These are phyloP conservation scores for Paedocypris micromegethes DNA, from an alignment of 2,797 vertebrate species.

Conservation along the genomic window DNA sequence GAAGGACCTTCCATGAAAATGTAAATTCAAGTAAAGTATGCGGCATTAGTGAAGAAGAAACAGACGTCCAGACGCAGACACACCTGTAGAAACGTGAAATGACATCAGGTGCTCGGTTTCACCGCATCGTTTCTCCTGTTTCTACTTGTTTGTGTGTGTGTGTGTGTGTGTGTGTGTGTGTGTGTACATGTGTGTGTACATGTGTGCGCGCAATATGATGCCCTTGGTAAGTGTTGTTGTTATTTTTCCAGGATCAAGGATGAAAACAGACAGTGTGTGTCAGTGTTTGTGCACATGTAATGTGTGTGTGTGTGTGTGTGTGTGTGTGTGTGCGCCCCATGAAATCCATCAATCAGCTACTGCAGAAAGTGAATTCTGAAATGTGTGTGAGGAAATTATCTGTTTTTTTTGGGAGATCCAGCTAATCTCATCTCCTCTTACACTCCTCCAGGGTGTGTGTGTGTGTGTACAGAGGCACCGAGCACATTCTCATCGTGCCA, in stretches of 20 bases:
- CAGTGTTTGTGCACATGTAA: no score
- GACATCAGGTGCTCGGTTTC: constrained; percentile 15
- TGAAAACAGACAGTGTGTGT: not conserved
- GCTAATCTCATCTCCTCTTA: constrained; percentile 27
- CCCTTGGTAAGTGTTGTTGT: not conserved
- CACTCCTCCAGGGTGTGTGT: constrained; percentile 16
- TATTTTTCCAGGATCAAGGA: constrained; percentile 7
- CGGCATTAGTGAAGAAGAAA: not conserved
- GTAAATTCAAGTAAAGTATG: no score
- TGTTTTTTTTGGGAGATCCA: constrained; percentile 13
- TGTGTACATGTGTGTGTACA: constrained; percentile 39
- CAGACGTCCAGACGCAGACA: not conserved
- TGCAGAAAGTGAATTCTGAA: constrained; percentile 6
- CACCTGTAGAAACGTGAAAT: constrained; percentile 10
- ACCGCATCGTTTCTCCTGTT: constrained; percentile 29
- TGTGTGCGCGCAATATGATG: constrained; percentile 34
- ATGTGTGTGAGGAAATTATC: constrained; percentile 21
- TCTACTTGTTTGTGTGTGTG: constrained; percentile 29
- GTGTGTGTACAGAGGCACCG: not conserved
- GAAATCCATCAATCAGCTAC: constrained; percentile 1
- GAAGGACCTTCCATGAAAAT: no score
- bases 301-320: no score
- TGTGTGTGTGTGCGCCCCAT: not conserved
- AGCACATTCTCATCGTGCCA: no score
- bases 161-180: constrained; percentile 38